These are phyloP conservation scores for Macaria liturata DNA, from an alignment of 2,888 invertebrate species.

Conservation along the genomic window DNA sequence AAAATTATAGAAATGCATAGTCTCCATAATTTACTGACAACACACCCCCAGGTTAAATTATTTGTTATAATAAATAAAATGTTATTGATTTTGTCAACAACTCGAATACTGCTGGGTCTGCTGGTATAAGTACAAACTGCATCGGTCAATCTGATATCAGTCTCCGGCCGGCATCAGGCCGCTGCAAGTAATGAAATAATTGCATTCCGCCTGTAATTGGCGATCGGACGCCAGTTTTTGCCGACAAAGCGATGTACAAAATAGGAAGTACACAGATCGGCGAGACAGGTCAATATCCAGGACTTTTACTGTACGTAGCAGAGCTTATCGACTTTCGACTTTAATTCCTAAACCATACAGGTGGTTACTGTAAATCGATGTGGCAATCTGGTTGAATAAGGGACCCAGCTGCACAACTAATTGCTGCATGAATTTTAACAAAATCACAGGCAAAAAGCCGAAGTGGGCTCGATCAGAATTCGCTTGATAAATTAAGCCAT, in stretches of 20 bases:
- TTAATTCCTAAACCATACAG: not conserved
- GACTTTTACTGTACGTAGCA: no score
- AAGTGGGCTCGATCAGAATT: no score
- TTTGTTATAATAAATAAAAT: no score
- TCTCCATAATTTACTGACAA: no score
- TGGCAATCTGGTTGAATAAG: not conserved
- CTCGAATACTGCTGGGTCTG: no score
- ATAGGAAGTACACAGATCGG: constrained; percentile 1
- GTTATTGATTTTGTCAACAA: no score
- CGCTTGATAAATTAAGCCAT: no score
- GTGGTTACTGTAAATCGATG: not conserved
- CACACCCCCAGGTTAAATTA: no score
- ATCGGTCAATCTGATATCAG: constrained; percentile 8
- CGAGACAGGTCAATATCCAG: constrained; percentile 10
- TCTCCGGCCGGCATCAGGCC: not conserved
- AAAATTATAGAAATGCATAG: no score
- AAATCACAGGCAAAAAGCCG: no score
- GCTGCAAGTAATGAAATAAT: constrained; percentile 18
- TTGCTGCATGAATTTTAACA: not conserved
- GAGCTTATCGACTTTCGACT: not conserved
- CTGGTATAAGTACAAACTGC: no score
- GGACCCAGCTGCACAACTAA: constrained; percentile 8
- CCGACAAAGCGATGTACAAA: constrained; percentile 4
- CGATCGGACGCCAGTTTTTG: constrained; percentile 30
- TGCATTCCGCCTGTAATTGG: constrained; percentile 19